These are phyloP conservation scores for Pseudoips prasinana DNA, from an alignment of 2,888 invertebrate species.

Conservation along the genomic window DNA sequence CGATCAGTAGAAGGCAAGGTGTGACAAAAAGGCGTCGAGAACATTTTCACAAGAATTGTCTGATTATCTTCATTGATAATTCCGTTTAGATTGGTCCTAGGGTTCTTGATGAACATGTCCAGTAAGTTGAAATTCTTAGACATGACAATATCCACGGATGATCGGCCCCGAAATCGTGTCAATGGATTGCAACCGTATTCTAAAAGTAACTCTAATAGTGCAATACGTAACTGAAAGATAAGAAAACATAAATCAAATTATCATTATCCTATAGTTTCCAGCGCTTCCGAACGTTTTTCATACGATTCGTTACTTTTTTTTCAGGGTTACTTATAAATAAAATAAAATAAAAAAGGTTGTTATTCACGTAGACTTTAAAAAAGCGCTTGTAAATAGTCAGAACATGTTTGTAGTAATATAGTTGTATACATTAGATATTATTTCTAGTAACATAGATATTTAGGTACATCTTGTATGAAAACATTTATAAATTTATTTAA, in stretches of 20 bases:
- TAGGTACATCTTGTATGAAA: no score
- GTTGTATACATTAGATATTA: no score
- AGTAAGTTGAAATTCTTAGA: conserved; percentile 42
- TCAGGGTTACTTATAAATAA: no score
- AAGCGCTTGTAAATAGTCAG: no score
- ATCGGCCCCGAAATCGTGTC: conserved; percentile 49
- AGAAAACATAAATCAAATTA: not conserved
- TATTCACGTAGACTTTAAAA: no score
- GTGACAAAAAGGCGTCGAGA: conserved; percentile 49
- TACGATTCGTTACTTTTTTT: no score
- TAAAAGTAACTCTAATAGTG: conserved; percentile 53
- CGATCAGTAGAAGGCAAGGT: conserved; percentile 39
- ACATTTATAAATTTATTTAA: no score
- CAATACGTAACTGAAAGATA: conserved; percentile 42
- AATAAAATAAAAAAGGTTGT: no score
- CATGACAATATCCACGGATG: conserved; percentile 56
- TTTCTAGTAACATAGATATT: no score
- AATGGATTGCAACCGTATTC: conserved; percentile 50
- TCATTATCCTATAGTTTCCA: not conserved
- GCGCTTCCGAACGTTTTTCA: no score
- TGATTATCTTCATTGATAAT: conserved; percentile 57
- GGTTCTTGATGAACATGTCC: conserved; percentile 52
- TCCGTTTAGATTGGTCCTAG: conserved; percentile 53
- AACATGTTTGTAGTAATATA: no score
- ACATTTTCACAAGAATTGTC: conserved; percentile 59